Conservation (phyloP, 2,797 vertebrate species). For the Phataginus tricuspis region DNA sequence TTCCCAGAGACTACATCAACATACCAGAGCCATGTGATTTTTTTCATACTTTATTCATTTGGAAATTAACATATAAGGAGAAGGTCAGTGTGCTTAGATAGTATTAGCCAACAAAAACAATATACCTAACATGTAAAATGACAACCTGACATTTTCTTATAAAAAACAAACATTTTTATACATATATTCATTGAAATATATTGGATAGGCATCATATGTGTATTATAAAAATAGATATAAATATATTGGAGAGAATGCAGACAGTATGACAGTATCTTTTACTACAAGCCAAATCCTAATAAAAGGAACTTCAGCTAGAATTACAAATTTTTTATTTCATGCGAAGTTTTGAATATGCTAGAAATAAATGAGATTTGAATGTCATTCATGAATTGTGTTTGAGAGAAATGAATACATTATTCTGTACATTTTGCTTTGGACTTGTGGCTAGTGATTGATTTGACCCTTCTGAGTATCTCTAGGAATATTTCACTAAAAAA, state of each 20-base stretch:
- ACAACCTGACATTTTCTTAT: background rate
- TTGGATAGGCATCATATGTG: background rate
- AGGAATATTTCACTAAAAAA: background rate
- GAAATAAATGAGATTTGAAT: background rate
- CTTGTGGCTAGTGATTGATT: background rate
- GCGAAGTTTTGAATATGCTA: background rate
- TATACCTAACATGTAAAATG: background rate
- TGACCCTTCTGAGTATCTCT: background rate
- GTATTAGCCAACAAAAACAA: slow-evolving; percentile 11
- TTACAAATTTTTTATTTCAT: background rate
- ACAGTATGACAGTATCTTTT: background rate
- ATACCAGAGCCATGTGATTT: background rate
- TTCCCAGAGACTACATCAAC: background rate
- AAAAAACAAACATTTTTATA: background rate
- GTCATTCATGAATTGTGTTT: background rate
- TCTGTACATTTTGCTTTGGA: slow-evolving; percentile 13
- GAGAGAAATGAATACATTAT: background rate
- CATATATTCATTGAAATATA: background rate
- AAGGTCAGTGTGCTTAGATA: background rate
- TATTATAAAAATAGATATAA: background rate
- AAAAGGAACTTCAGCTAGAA: background rate
- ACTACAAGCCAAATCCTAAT: background rate
- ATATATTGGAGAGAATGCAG: background rate
- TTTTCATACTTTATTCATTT: background rate
- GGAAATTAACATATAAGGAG: background rate